Base-by-base conservation (phyloP, 1,140 invertebrate species). In the Zaprionus vittiger region DNA sequence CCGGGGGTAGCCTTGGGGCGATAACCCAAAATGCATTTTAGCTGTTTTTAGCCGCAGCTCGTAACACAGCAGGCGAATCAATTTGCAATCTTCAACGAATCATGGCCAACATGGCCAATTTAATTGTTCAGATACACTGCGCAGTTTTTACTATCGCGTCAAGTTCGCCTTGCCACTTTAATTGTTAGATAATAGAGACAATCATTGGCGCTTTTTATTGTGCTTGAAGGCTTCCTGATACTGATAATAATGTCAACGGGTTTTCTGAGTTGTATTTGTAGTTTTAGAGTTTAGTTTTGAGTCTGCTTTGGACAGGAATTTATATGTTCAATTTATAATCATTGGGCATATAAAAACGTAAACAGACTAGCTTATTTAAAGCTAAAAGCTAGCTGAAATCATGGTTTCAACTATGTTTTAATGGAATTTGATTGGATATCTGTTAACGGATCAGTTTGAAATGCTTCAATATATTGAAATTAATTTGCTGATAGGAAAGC, bases 61-160 rank as follows among this genome's bases (percentile, higher is more conserved):
- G 55, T 65, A 61, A 65, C 61, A 28, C 73, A 76, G 73, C 68
- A 47, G 68, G 73, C 15, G 41, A 76, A 54, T 49, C 55, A 20
- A 37, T 60, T 71, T 17, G 41, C 41, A 63, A 70, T 49, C 61
- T 12, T 9, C 61, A 15, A 41, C 15, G 38, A 41, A n/a, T n/a
- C 31, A 34, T n/a, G 38, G 15, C 15, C 38, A 41, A n/a, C 38
- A n/a, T 5, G 38, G 38, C 38, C 54, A 56, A 28, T 26, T 31
- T 56, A 20, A 52, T 52, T 17, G 15, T n/a, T 44, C 6, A 20
- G 15, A 49, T 20, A 49, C 47, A 17, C 31, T 34, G 15, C 38
- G 15, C 38, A 41, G 4, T 0, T 52, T 20, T 47, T 47, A 17
- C 20, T 14, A n/a, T 47, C n/a, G 4, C 5, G 14, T 15, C 41